Base-by-base conservation (phyloP, 2,888 invertebrate species). In the Dorcus parallelipipedus region DNA sequence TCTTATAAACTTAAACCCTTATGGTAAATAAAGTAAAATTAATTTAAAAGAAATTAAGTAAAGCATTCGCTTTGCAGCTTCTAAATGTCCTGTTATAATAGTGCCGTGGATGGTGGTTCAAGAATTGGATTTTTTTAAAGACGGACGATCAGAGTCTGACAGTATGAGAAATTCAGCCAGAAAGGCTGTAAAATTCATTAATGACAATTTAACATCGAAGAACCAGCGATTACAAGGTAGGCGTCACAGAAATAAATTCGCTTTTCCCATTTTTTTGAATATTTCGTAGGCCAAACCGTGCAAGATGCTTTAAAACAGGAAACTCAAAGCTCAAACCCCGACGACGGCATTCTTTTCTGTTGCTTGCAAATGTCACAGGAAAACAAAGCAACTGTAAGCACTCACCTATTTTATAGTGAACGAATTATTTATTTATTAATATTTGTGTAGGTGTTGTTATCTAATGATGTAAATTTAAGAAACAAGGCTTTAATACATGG, bases 91-190 rank as follows among this genome's bases (percentile, higher is more conserved):
- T 20, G 54, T 65, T 23, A 65, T 86, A 9, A 71, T 82, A 55
- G 80, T 85, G 0, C 85, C 86, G 0, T 85, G 85, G 84, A 80
- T 85, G 49, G 85, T 85, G 0, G 78, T 84, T 9, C 82, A 81
- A 62, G 86, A 86, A 70, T 62, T 86, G 59, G 85, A 86, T 66
- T 77, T 81, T 55, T 70, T 85, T 33, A 86, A 86, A 77, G 76
- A 76, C 67, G 59, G 70, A 64, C 60, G 70, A 64, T 61, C 54
- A 7, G 47, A 60, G n/a, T 60, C 61, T 39, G 45, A 54, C 23
- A 52, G 50, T 8, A 55, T 72, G 40, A 67, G 64, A 58, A 61
- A 51, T 2, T 61, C 59, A 71, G 66, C 78, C 72, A 1, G 68
- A 51, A 64, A 59, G 33, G 84, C 84, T 3, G 80, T 83, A 76